Evolutionary conservation across 2,888 invertebrate genomes (phyloP).

Genomic region (Eupithecia tripunctaria): DNA sequence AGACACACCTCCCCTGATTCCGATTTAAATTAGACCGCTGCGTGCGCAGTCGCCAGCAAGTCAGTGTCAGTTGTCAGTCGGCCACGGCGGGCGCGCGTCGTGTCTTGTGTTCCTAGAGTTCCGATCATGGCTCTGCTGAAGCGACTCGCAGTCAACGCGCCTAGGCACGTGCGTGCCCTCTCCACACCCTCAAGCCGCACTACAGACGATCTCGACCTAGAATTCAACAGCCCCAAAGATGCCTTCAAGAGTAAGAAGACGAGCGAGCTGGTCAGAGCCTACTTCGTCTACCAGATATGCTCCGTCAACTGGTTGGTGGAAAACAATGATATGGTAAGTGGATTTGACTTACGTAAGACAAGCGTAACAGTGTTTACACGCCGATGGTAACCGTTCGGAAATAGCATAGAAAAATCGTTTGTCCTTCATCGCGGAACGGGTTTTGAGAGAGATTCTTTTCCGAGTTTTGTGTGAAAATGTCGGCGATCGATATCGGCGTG

Average conservation of each 20-base stretch:
- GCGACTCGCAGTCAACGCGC: slow-evolving; percentile 71
- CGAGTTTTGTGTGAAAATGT: slow-evolving; percentile 36
- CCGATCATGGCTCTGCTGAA: slow-evolving; percentile 77
- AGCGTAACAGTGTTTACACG: slow-evolving; percentile 54
- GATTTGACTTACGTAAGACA: slow-evolving; percentile 70
- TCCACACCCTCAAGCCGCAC: slow-evolving; percentile 51
- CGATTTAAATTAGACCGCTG: slow-evolving; percentile 76
- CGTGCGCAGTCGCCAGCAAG: slow-evolving; percentile 74
- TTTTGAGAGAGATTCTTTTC: slow-evolving; percentile 39
- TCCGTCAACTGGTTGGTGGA: slow-evolving; percentile 94
- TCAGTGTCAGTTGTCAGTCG: slow-evolving; percentile 67
- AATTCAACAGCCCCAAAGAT: slow-evolving; percentile 94
- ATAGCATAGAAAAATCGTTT: slow-evolving; percentile 62
- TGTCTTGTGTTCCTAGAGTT: slow-evolving; percentile 59
- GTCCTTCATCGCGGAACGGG: slow-evolving; percentile 44
- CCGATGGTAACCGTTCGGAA: slow-evolving; percentile 58
- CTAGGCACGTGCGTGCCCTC: slow-evolving; percentile 67
- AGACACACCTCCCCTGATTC: slow-evolving; percentile 76
- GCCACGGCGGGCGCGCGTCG: slow-evolving; percentile 69
- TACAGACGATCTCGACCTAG: slow-evolving; percentile 90
- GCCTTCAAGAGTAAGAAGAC: slow-evolving; percentile 98
- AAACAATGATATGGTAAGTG: slow-evolving; percentile 95
- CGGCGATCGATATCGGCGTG: slow-evolving; percentile 24
- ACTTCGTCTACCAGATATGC: slow-evolving; percentile 96
- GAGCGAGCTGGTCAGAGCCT: slow-evolving; percentile 94